phyloP scores from a whole-genome alignment of 2,888 invertebrate genomes.

The Apodemia duryi region DNA sequence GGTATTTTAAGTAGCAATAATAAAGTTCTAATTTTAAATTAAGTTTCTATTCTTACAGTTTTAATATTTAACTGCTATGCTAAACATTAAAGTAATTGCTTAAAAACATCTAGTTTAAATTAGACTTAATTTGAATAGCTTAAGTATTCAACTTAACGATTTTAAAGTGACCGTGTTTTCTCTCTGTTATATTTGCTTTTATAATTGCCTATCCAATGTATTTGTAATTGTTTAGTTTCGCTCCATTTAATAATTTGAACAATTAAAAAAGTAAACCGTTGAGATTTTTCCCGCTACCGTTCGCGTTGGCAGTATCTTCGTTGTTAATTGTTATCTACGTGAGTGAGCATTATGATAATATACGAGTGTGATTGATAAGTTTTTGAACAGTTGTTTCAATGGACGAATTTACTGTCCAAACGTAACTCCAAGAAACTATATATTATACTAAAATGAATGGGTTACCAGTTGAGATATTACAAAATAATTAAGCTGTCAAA shows the following conservation, averaged over 20 bases:
- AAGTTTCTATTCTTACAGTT: background rate
- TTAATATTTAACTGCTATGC: background rate
- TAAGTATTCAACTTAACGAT: background rate
- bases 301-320: slow-evolving; percentile 15
- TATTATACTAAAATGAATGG: too few relatives aligned
- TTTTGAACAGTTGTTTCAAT: background rate
- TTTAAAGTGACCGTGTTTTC: slow-evolving; percentile 3
- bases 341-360: slow-evolving; percentile 4
- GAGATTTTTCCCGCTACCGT: slow-evolving; percentile 33
- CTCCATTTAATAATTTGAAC: slow-evolving; percentile 53
- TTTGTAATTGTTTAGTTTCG: slow-evolving; percentile 42
- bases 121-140: background rate
- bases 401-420: background rate
- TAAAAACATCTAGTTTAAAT: background rate
- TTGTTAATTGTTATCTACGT: slow-evolving; percentile 11
- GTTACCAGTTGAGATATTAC: too few relatives aligned
- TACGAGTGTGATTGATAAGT: slow-evolving; percentile 1
- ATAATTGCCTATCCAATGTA: slow-evolving; percentile 19
- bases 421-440: background rate
- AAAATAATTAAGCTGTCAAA: too few relatives aligned
- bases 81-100: background rate
- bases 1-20: too few relatives aligned
- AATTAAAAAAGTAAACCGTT: slow-evolving; percentile 49
- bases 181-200: slow-evolving; percentile 6
- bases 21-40: too few relatives aligned